Base-by-base conservation (phyloP, 2,113 vertebrate species). In the Calcarius ornatus region DNA sequence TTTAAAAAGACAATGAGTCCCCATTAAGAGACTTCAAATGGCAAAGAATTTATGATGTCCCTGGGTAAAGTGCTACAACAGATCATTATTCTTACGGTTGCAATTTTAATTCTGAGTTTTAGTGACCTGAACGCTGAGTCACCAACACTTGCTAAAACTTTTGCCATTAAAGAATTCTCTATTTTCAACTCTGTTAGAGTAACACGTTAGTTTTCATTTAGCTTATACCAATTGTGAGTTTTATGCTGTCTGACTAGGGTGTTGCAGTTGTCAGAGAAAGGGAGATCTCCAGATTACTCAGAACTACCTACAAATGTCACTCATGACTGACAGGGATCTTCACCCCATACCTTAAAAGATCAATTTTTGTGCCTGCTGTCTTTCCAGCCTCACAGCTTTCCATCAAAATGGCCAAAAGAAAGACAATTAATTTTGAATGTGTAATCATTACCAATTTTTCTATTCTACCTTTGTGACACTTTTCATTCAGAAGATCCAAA, bases 31-130 rank as follows among this genome's bases (percentile, higher is more conserved):
- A 64, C 50, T 88, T 92, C 45, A 85, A 76, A 50, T 51, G 33
- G 45, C 12, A 87, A 54, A 79, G 31, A 68, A 94, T 92, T 94
- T 94, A 87, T 61, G 31, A 84, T 4, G 5, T 68, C 88, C 63
- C 38, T 65, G 42, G 28, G n/a, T 57, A 30, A 89, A 89, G 12
- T 1, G 18, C 78, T 76, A 59, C 61, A 69, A 65, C 30, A 30
- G 37, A 70, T 89, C 63, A n/a, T 86, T 92, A 65, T 54, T 85
- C 81, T 91, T 87, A 72, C 1, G 12, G 70, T 63, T 80, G 65
- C 61, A 73, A 47, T 82, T 92, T 92, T 87, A 75, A 61, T 84
- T 91, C 68, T 85, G 73, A 80, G 69, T 85, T 91, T 84, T 50
- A 87, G 37, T 80, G 61, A 82, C 54, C 38, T 85, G 86, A 89